A percentile compares a stretch with the other conserved stretches of the same genome.
Conservation (phyloP, 2,113 vertebrate genomes). For the Meleagris gallopavo region DNA sequence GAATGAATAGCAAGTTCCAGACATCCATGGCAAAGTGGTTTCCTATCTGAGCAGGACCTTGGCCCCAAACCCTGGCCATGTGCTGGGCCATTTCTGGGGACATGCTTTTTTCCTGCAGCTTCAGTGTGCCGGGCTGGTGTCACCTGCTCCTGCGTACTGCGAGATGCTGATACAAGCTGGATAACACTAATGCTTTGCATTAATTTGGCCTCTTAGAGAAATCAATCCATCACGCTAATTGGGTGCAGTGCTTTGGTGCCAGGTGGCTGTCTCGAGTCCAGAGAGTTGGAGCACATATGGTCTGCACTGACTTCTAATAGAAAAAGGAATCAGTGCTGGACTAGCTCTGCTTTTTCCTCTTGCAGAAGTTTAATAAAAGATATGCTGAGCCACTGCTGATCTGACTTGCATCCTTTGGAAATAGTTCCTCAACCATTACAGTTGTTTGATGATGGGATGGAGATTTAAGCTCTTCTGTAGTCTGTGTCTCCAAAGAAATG, state of each 20-base stretch:
- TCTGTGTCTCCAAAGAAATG: background rate
- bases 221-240: constrained; percentile 71
- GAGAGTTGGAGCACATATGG: constrained; percentile 52
- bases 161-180: constrained; percentile 71
- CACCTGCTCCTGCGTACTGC: constrained; percentile 46
- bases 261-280: constrained; percentile 57
- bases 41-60: background rate
- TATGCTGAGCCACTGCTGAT: background rate
- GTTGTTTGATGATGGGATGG: background rate
- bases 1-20: background rate
- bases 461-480: background rate
- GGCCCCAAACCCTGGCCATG: background rate
- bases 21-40: background rate
- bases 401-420: background rate
- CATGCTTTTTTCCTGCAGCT: background rate
- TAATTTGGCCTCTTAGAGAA: constrained; percentile 68
- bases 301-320: constrained; percentile 43
- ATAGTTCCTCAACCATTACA: background rate
- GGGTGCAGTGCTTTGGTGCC: constrained; percentile 54
- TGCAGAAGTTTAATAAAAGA: background rate
- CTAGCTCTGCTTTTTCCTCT: background rate
- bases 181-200: constrained; percentile 64
- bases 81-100: background rate
- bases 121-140: background rate
- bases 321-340: constrained; percentile 4